Percentiles rank a stretch among this genome's conserved stretches.
phyloP scores from a whole-genome alignment of 2,888 invertebrate genomes.

The Branchellion lobata region DNA sequence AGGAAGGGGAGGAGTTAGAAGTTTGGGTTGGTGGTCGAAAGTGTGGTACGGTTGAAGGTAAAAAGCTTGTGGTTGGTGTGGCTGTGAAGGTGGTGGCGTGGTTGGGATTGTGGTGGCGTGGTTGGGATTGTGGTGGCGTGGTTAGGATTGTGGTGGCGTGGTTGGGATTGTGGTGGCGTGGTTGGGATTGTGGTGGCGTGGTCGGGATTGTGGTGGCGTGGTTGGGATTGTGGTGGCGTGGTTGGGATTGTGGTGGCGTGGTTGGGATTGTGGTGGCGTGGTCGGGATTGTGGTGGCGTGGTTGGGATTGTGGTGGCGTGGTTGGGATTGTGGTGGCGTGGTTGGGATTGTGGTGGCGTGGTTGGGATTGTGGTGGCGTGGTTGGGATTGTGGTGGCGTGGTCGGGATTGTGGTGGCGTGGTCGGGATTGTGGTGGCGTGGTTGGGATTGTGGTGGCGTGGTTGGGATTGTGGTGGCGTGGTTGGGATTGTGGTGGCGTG shows the following conservation, averaged over 20 bases:
- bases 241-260: neutral
- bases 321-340: constrained; percentile 1
- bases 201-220: neutral
- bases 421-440: neutral
- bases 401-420: constrained; percentile 10
- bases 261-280: constrained; percentile 1
- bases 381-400: constrained; percentile 1
- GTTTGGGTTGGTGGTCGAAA: too few species aligned
- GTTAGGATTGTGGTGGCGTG: neutral
- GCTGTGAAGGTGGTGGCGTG: constrained; percentile 4
- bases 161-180: constrained; percentile 14
- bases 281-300: constrained; percentile 10
- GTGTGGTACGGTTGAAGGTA: too few species aligned
- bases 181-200: neutral
- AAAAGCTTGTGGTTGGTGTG: constrained; percentile 11
- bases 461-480: constrained; percentile 14
- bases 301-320: neutral
- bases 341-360: constrained; percentile 14
- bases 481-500: neutral
- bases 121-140: neutral
- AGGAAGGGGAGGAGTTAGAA: too few species aligned
- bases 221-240: constrained; percentile 14
- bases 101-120: constrained; percentile 14
- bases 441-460: constrained; percentile 1
- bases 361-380: neutral